Evolutionary conservation across 64 coral and sea anemone species (phyloP), one percentile per base, ranked within the genome.

Genomic region (Acropora yongei): DNA sequence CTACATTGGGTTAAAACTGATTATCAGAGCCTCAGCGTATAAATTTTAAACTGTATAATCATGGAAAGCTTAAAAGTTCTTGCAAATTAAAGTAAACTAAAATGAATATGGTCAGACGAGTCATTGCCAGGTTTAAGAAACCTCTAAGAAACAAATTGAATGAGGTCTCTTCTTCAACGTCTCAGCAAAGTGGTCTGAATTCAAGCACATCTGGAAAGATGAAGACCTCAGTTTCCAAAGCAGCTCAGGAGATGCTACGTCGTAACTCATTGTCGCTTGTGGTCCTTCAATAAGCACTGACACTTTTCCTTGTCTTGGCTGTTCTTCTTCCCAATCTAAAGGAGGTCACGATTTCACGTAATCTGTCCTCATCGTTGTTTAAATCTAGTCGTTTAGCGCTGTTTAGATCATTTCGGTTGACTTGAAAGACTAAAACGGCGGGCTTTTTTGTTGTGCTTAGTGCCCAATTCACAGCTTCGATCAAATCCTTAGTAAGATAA

Each of bases 391-490:
- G 13, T 58, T 13, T 65, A 18, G 76, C 83, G 1, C 17, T 19
- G 47, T 72, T 14, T 74, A 86, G 50, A 43, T 57, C 1, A 8
- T 68, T 44, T 3, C 44, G 12, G 4, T 73, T 49, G 44, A 96
- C 80, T 76, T 40, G 49, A 76, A 88, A 96, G 41, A 96, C 48
- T 18, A 96, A 49, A 43, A 96, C 78, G 6, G 91, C 95, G 18
- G 91, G 91, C 17, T 61, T 90, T 0, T 50, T 51, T 0, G 87
- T 96, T 82, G 79, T 92, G 30, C 63, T 84, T 4, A 55, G 42
- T 6, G 88, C 67, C 82, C 81, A 90, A 3, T 60, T 66, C 48
- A 89, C 6, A 17, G 91, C 84, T 14, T 91, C 16, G 1, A 88
- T 78, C 9, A 89, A 73, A 68, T 79, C 68, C 53, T 92, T 44